A percentile compares a stretch with the other conserved stretches of the same genome.
Evolutionary conservation across 2,113 vertebrate species (phyloP).

Genomic region (Anser cygnoides): DNA sequence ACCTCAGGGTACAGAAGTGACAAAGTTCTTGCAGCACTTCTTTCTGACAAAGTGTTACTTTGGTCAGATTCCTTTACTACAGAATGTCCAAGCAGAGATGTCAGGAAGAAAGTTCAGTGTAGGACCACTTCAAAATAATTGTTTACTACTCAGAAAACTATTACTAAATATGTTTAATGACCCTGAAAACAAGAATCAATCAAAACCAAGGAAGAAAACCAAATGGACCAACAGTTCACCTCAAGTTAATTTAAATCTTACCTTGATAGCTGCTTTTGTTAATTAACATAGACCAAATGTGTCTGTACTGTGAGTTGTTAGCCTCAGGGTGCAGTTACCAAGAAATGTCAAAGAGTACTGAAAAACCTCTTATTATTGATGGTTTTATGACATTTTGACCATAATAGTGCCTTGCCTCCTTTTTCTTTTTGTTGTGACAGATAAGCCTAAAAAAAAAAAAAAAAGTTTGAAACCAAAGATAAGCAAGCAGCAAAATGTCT

Average conservation of each 20-base stretch:
- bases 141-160: background rate
- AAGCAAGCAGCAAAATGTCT: conserved; percentile 6
- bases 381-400: background rate
- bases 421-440: background rate
- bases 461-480: conserved; percentile 11
- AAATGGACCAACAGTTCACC: background rate
- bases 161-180: background rate
- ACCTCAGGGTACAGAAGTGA: no score
- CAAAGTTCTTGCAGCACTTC: background rate
- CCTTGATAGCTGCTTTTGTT: background rate
- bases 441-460: conserved; percentile 7
- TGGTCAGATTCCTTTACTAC: background rate
- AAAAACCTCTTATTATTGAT: background rate
- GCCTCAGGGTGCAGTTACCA: background rate
- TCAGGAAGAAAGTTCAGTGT: background rate
- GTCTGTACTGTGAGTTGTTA: background rate
- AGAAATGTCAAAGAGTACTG: background rate
- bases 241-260: background rate
- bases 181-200: background rate
- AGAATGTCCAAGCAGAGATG: background rate
- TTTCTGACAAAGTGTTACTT: background rate
- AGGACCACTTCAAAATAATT: background rate
- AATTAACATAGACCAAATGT: background rate
- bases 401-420: background rate
- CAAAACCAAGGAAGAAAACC: background rate